Evolutionary conservation across 2,113 vertebrate genomes (phyloP).

Genomic region (Colistium nudipinnis): DNA sequence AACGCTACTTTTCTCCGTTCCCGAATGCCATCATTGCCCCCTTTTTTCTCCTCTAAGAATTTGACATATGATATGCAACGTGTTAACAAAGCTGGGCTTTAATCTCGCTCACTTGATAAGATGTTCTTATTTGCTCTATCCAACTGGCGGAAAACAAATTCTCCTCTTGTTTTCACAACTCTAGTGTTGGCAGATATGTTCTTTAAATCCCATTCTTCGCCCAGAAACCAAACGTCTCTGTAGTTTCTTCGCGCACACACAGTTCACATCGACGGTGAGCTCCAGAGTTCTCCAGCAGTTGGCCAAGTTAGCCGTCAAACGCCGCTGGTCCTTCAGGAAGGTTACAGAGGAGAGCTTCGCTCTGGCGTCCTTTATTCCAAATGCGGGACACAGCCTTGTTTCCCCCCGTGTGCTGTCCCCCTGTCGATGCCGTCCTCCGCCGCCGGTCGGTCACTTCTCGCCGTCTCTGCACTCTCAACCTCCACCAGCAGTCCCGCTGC

Average conservation of each 20-base stretch:
- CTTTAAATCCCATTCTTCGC: slow-evolving; percentile 75
- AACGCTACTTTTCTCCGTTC: slow-evolving; percentile 58
- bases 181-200: slow-evolving; percentile 51
- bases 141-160: slow-evolving; percentile 32
- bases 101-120: neutral
- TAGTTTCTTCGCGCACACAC: slow-evolving; percentile 58
- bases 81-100: neutral
- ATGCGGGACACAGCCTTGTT: slow-evolving; percentile 71
- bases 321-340: slow-evolving; percentile 39
- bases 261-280: slow-evolving; percentile 39
- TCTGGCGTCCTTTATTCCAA: slow-evolving; percentile 66
- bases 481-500: slow-evolving; percentile 51
- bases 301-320: slow-evolving; percentile 32
- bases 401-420: slow-evolving; percentile 53
- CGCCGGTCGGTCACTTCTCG: slow-evolving; percentile 69
- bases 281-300: slow-evolving; percentile 21
- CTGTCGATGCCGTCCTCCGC: slow-evolving; percentile 62
- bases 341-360: slow-evolving; percentile 51
- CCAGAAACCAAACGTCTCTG: slow-evolving; percentile 46
- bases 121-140: neutral
- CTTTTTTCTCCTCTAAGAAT: neutral
- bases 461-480: slow-evolving; percentile 67
- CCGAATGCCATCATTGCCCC: slow-evolving; percentile 53
- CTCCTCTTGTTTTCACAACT: slow-evolving; percentile 59
- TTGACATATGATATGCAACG: slow-evolving; percentile 16